Conservation (phyloP, 2,888 invertebrate genomes). For the Lottia gigantea region DNA sequence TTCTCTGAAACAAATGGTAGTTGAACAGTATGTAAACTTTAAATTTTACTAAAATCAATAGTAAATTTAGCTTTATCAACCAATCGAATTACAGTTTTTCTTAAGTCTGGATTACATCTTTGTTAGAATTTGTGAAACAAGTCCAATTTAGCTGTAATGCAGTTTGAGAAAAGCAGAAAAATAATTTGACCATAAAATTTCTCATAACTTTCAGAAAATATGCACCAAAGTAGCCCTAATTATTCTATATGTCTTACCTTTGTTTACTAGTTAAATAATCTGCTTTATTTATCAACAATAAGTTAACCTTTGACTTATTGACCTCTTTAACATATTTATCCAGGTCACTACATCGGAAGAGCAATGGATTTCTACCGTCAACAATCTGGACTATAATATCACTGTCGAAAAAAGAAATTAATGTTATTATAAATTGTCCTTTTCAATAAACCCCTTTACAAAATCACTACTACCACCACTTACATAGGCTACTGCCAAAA, state of each 20-base stretch:
- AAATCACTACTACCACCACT: too few species aligned
- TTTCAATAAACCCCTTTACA: too few species aligned
- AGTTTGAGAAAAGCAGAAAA: too few species aligned
- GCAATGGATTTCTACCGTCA: conserved; percentile 93
- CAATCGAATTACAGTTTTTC: neutral
- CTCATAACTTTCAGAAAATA: too few species aligned
- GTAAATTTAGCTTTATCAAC: too few species aligned
- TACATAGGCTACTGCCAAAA: too few species aligned
- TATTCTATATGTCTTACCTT: conserved; percentile 68
- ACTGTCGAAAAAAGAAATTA: conserved; percentile 71
- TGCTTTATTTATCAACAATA: conserved; percentile 94
- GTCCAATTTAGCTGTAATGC: too few species aligned
- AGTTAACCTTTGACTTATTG: conserved; percentile 77
- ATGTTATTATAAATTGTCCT: neutral
- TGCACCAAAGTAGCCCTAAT: too few species aligned
- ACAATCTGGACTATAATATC: conserved; percentile 94
- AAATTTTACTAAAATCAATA: neutral
- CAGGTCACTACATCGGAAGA: conserved; percentile 92
- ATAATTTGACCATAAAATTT: conserved; percentile 14
- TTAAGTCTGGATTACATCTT: too few species aligned
- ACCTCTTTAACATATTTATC: conserved; percentile 87
- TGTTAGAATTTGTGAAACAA: too few species aligned
- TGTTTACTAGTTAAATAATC: conserved; percentile 87
- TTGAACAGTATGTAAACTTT: neutral
- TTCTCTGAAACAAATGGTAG: conserved; percentile 64